A percentile compares a stretch with the other conserved stretches of the same genome.
phyloP scores from a whole-genome alignment of 1,140 invertebrate genomes.

The Agrypnia vestita region DNA sequence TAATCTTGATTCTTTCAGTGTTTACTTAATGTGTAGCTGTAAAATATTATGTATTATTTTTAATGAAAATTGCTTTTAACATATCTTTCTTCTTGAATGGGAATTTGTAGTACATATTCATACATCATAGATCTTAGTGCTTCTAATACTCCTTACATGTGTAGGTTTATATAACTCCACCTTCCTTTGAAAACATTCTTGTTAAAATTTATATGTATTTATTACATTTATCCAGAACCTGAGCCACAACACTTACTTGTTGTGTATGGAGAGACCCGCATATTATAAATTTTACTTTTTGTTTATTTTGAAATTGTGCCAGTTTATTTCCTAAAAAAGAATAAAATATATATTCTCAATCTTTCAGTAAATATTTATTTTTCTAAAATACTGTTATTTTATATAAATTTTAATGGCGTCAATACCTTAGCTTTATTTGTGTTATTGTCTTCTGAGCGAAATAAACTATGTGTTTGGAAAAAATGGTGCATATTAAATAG shows the following conservation, averaged over 20 bases:
- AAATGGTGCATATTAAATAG: slow-evolving; percentile 56
- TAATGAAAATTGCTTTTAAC: not conserved
- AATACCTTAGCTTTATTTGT: not conserved
- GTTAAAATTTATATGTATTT: no score
- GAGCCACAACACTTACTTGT: no score
- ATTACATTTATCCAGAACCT: no score
- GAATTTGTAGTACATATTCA: not conserved
- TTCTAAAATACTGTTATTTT: not conserved
- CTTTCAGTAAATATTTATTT: no score
- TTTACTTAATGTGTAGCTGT: slow-evolving; percentile 2
- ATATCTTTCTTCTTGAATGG: not conserved
- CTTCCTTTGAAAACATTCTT: not conserved
- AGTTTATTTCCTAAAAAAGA: no score
- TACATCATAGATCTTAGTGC: slow-evolving; percentile 30
- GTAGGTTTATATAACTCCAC: slow-evolving; percentile 41
- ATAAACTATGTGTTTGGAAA: slow-evolving; percentile 41
- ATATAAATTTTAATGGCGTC: not conserved
- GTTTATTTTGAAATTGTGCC: no score
- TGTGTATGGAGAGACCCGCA: no score
- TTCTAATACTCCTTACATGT: slow-evolving; percentile 41
- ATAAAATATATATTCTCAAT: no score
- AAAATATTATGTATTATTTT: slow-evolving; percentile 1
- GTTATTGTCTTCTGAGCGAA: no score
- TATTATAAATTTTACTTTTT: no score
- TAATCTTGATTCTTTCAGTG: not conserved